These are phyloP conservation scores for Drosophila multiciliata DNA, from an alignment of 2,888 invertebrate genomes.

Conservation along the genomic window DNA sequence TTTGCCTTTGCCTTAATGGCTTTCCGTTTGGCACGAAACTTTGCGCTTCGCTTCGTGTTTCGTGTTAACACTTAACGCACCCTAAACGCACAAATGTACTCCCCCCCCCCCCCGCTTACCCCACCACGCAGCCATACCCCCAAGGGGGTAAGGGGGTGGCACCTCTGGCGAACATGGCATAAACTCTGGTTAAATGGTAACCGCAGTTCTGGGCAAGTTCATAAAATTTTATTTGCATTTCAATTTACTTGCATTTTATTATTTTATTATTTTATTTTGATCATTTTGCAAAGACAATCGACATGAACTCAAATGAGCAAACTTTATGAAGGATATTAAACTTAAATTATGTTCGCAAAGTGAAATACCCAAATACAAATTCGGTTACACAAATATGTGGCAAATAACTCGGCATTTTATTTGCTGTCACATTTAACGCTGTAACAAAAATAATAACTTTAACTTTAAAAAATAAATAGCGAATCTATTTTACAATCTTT, in stretches of 20 bases:
- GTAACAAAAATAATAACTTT: not conserved
- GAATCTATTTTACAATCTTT: not conserved
- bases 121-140: not conserved
- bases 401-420: not conserved
- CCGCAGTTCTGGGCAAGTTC: constrained; percentile 53
- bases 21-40: constrained; percentile 50
- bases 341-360: constrained; percentile 1
- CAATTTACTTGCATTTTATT: constrained; percentile 75
- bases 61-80: constrained; percentile 74
- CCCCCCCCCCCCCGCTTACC: not conserved
- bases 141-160: not conserved
- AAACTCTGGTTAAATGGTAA: constrained; percentile 17
- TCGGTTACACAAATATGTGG: not conserved
- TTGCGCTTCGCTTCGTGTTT: constrained; percentile 53
- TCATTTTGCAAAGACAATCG: constrained; percentile 65
- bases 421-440: not conserved
- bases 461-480: not conserved
- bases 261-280: constrained; percentile 75
- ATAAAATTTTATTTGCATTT: constrained; percentile 79
- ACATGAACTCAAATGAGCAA: constrained; percentile 72
- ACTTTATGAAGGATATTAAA: constrained; percentile 65
- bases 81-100: constrained; percentile 41
- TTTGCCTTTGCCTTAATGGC: constrained; percentile 49
- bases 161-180: constrained; percentile 1
- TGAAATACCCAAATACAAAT: not conserved